Percentiles rank a stretch among this genome's conserved stretches.
Conservation (phyloP, 2,797 vertebrate genomes). For the Lagocephalus sceleratus region DNA sequence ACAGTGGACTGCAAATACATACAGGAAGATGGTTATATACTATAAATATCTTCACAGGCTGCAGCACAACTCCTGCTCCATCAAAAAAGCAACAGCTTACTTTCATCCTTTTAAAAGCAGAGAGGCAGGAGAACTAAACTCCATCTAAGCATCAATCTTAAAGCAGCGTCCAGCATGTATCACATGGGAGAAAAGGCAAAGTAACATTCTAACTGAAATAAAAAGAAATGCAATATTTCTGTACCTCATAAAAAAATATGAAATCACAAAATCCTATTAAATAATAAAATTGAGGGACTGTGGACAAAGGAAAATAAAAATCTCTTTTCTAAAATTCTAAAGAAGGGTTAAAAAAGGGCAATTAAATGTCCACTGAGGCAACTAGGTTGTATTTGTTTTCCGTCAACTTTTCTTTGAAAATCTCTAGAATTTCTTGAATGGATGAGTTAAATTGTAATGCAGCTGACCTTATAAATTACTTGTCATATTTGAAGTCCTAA, state of each 20-base stretch:
- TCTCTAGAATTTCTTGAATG: background rate
- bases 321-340: background rate
- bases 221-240: background rate
- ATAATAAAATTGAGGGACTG: background rate
- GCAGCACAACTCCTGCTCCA: background rate
- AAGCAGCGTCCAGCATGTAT: background rate
- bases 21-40: too few relatives aligned
- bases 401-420: background rate
- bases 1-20: too few relatives aligned
- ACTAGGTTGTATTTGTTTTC: slow-evolving; percentile 1
- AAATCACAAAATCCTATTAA: too few relatives aligned
- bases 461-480: background rate
- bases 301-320: background rate
- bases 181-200: background rate
- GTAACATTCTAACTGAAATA: background rate
- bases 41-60: background rate
- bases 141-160: background rate
- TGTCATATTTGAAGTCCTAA: background rate
- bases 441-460: background rate
- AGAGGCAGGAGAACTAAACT: background rate
- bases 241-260: background rate
- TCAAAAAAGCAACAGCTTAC: background rate
- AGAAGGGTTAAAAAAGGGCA: background rate
- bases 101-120: slow-evolving; percentile 8
- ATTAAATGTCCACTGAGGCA: slow-evolving; percentile 1